These are phyloP conservation scores for Tetanocera ferruginea DNA, from an alignment of 2,888 invertebrate species.

Conservation along the genomic window DNA sequence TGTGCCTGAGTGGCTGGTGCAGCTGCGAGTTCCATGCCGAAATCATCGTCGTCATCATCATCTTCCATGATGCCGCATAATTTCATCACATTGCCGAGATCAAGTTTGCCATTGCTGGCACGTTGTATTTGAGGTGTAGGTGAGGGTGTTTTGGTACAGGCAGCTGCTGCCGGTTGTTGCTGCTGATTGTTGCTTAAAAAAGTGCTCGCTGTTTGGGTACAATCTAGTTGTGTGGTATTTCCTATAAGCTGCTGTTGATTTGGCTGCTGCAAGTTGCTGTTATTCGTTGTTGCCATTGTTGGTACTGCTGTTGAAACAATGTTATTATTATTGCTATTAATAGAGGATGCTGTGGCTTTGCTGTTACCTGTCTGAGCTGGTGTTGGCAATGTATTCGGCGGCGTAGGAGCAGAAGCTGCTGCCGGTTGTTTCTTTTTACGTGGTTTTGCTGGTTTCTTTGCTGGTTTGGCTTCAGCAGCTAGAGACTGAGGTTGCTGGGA, in stretches of 20 bases:
- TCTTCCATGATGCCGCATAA: conserved; percentile 79
- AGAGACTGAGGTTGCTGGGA: conserved; percentile 53
- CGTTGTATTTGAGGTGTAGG: conserved; percentile 60
- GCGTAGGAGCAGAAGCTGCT: conserved; percentile 39
- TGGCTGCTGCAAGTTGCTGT: conserved; percentile 37
- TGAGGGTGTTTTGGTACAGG: conserved; percentile 53
- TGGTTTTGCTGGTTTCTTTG: conserved; percentile 61
- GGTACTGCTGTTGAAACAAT: conserved; percentile 14
- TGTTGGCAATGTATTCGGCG: conserved; percentile 42
- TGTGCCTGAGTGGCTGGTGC: conserved; percentile 36
- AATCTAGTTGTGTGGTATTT: neutral
- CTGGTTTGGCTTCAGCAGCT: conserved; percentile 56
- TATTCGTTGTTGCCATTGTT: conserved; percentile 25
- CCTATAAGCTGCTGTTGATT: conserved; percentile 34
- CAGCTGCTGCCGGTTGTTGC: conserved; percentile 27
- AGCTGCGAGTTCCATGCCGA: conserved; percentile 59
- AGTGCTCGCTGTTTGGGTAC: conserved; percentile 20
- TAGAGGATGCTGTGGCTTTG: conserved; percentile 22
- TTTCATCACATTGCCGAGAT: conserved; percentile 82
- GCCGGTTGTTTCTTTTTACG: conserved; percentile 59
- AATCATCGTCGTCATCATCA: conserved; percentile 77
- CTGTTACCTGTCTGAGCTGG: conserved; percentile 35
- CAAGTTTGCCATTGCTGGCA: conserved; percentile 72
- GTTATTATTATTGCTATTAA: neutral
- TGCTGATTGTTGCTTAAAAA: neutral